Base-by-base conservation (phyloP, 2,888 invertebrate genomes). In the Rhimphoctona megacephalus region DNA sequence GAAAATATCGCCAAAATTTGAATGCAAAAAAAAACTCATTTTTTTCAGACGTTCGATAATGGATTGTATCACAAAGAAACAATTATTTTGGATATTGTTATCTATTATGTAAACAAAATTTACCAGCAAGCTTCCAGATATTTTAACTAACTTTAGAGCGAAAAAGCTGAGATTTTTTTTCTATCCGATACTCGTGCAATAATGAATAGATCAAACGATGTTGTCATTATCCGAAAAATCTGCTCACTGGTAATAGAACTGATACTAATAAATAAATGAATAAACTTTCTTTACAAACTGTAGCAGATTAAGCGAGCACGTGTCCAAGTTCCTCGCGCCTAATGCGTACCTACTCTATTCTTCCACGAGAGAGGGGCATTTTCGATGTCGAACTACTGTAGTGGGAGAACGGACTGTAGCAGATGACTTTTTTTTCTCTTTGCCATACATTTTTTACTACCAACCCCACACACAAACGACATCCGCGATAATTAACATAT, bases 291-390 rank as follows among this genome's bases (percentile, higher is more conserved):
- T 83, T 72, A 66, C 66, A 72, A 66, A 81, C 43, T 82, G 54
- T 87, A 84, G 82, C 82, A 67, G 76, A 79, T 61, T 78, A 85
- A 82, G 76, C 83, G 87, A 88, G 88, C 88, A 85, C 86, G 88
- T 87, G 83, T 88, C 87, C 84, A 88, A 88, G 87, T 88, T 88
- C 87, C 87, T 88, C 84, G 84, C 79, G 82, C 82, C 57, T 61
- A 82, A 84, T 67, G 79, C 79, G 82, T 76, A 84, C 49, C 79
- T 39, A 67, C 76, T 82, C 72, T 36, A 70, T 85, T 87, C 74
- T 85, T 82, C 76, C 61, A 54, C 30, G 46, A 66, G 33, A 61
- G 67, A 79, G 25, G 76, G n/a, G 70, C 36, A 33, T 74, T 73
- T 81, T 22, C 39, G 22, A 52, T 66, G 81, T 70, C 61, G 33